Percentiles rank a stretch among this genome's conserved stretches.
phyloP scores from a whole-genome alignment of 2,797 vertebrate genomes.

The Telmatherina bonti region DNA sequence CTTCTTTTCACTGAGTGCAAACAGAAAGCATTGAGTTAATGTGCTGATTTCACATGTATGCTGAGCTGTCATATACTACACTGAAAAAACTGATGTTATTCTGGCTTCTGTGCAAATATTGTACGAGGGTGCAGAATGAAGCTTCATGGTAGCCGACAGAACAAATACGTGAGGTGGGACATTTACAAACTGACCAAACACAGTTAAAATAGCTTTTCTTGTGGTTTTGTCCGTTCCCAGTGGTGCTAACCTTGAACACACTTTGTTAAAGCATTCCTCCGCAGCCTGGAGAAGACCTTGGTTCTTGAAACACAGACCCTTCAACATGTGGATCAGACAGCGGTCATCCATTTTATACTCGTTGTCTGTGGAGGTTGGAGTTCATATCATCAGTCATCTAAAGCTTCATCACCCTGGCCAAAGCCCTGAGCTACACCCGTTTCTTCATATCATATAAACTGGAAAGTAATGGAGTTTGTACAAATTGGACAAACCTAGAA shows the following conservation, averaged over 20 bases:
- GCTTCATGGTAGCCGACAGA: too few species aligned
- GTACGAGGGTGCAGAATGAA: slow-evolving; percentile 1
- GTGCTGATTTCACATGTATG: too few species aligned
- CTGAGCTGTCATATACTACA: too few species aligned
- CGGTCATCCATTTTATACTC: slow-evolving; percentile 81
- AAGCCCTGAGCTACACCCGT: background rate
- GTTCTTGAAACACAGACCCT: slow-evolving; percentile 87
- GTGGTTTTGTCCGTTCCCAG: background rate
- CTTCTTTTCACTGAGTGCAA: slow-evolving; percentile 84
- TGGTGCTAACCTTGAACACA: slow-evolving; percentile 74
- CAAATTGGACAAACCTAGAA: too few species aligned
- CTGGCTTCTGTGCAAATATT: slow-evolving; percentile 12
- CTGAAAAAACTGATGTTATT: background rate
- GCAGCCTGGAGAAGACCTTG: slow-evolving; percentile 77
- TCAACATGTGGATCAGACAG: slow-evolving; percentile 85
- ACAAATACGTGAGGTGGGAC: background rate
- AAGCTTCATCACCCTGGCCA: too few species aligned
- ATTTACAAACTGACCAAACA: background rate
- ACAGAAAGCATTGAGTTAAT: slow-evolving; percentile 4
- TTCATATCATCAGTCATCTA: background rate
- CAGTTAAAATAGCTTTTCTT: background rate
- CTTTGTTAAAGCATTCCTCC: slow-evolving; percentile 81
- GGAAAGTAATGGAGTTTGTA: background rate
- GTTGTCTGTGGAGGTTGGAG: slow-evolving; percentile 70
- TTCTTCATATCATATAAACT: background rate